Conservation (phyloP, 1,140 invertebrate species). For the Goniozus legneri region DNA sequence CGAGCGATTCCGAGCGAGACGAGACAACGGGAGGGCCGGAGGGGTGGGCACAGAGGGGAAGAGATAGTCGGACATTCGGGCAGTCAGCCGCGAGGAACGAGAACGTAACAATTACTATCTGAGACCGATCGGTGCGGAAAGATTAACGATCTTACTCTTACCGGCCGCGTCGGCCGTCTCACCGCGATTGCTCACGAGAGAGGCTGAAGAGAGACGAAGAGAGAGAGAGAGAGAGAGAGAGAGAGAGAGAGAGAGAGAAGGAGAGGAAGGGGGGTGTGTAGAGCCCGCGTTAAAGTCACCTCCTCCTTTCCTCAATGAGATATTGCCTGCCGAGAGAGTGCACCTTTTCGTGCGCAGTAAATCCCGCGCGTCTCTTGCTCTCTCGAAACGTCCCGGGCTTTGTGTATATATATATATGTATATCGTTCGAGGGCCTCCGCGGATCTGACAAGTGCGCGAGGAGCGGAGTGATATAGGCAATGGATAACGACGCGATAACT, state of each 20-base stretch:
- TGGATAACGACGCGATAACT: background rate
- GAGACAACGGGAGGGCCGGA: background rate
- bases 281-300: slow-evolving; percentile 50
- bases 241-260: slow-evolving; percentile 3
- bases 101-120: slow-evolving; percentile 58
- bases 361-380: slow-evolving; percentile 15
- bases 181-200: slow-evolving; percentile 42
- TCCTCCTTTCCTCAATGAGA: slow-evolving; percentile 48
- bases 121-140: slow-evolving; percentile 52
- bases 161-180: slow-evolving; percentile 38
- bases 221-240: slow-evolving; percentile 2
- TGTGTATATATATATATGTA: too few relatives aligned
- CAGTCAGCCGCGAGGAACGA: slow-evolving; percentile 46
- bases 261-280: slow-evolving; percentile 45
- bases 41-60: background rate
- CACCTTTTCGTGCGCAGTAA: slow-evolving; percentile 21
- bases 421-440: slow-evolving; percentile 4
- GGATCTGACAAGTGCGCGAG: background rate
- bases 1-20: background rate
- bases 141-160: slow-evolving; percentile 55
- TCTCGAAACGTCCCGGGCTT: slow-evolving; percentile 7
- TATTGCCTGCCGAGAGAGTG: slow-evolving; percentile 30
- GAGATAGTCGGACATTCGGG: slow-evolving; percentile 22
- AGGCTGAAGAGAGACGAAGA: background rate
- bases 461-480: too few relatives aligned